Evolutionary conservation across 2,888 invertebrate genomes (phyloP), one percentile per base, ranked within the genome.

Genomic region (Pachymerium ferrugineum): DNA sequence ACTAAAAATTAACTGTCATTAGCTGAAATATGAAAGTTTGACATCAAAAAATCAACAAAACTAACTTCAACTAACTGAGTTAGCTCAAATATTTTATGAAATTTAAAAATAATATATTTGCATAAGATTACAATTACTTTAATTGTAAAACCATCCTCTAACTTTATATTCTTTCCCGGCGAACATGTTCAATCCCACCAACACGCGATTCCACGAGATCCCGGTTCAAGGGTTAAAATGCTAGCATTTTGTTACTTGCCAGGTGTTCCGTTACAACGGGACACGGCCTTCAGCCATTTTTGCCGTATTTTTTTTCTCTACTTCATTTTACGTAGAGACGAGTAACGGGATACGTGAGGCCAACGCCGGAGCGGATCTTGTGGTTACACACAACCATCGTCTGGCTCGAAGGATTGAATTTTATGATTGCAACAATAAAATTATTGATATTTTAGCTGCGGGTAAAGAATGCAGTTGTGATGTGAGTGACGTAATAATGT

Each of bases 201-300:
- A n/a, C n/a, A 76, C 88, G 87, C n/a, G 67, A 88, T 92, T 76
- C 89, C 90, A 47, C 47, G 47, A 47, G 47, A 47, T 47, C 47
- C 47, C 47, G 47, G 47, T 47, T 47, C 47, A 47, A 19, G 19
- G 47, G 47, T 47, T 16, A 47, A 47, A 47, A 14, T 19, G 47
- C 5, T 47, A 47, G 47, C 4, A 19, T 47, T 47, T 19, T 47
- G 19, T 47, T 47, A 19, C 47, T 47, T 19, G 10, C 6, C 5
- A 3, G 47, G 47, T 47, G 14, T 47, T 19, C 8, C 47, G 47
- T 47, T 47, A 47, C 47, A 47, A 47, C 47, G 47, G 47, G 19
- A 10, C 6, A 47, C 47, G 47, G 47, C 47, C 47, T 47, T 16
- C 47, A 47, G 16, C 19, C n/a, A 38, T 38, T n/a, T n/a, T 38